Evolutionary conservation across 2,888 invertebrate species (phyloP).

Genomic region (Tanypteryx hageni): DNA sequence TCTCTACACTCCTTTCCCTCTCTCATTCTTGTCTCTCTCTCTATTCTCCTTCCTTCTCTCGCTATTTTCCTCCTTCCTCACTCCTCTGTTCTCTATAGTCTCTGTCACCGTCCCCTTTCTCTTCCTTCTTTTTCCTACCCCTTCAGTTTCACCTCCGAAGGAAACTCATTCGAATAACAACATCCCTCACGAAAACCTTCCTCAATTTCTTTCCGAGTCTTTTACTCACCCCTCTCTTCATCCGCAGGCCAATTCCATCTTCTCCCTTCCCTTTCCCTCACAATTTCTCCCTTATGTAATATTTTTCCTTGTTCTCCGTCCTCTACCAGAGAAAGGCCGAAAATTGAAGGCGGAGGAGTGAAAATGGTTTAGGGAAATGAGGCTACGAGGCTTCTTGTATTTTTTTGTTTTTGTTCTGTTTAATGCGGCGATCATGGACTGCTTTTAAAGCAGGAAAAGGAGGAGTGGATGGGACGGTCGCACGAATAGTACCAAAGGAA

Average conservation of each 20-base stretch:
- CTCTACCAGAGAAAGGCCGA: background rate
- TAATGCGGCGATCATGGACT: background rate
- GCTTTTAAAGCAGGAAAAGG: background rate
- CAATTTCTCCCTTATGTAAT: background rate
- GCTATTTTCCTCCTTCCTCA: background rate
- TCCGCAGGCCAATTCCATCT: background rate
- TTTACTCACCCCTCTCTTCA: background rate
- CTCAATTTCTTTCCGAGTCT: background rate
- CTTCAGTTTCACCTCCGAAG: background rate
- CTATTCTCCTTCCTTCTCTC: no score
- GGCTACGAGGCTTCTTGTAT: background rate
- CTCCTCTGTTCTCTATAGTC: background rate
- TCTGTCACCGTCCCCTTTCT: background rate
- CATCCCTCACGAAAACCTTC: background rate
- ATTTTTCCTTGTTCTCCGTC: background rate
- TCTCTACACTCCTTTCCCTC: no score
- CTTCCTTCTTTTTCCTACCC: background rate
- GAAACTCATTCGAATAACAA: background rate
- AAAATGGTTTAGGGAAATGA: slow-evolving; percentile 25
- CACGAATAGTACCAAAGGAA: background rate
- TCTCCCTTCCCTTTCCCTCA: background rate
- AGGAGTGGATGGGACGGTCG: background rate
- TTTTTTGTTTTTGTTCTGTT: background rate
- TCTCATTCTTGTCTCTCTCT: no score
- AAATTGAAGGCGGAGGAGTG: background rate